Base-by-base conservation (phyloP, 2,797 vertebrate genomes). In the Microhierax caerulescens region DNA sequence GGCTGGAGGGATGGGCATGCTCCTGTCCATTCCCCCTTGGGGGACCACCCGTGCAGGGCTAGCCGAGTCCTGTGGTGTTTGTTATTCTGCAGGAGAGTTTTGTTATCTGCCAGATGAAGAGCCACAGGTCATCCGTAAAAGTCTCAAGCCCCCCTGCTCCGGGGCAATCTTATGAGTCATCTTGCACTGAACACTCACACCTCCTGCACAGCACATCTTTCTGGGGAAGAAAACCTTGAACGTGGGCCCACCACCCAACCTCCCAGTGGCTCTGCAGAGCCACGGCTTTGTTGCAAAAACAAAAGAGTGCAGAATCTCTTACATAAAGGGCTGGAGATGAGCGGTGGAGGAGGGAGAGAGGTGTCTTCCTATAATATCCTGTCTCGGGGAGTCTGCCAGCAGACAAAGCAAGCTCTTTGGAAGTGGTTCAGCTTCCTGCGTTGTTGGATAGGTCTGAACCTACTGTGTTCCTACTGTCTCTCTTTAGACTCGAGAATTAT, bases 321-420 rank as follows among this genome's bases (percentile, higher is more conserved):
- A 69, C 7, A 53, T 76, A 88, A 95, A 86, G 70, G 25, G 39
- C 27, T 94, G 54, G 56, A 69, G 59, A 88, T 23, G 65, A 89
- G 83, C 0, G 0, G 47, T 57, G 74, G 83, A 92, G 80, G 85
- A 91, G 83, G 68, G 28, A 92, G 18, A 82, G 80, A 93, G 67
- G 63, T 59, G 45, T 93, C 80, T 86, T 94, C 93, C 73, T 51
- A 93, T 41, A 57, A 93, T 86, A 88, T 81, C 69, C 93, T 90
- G 88, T 86, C 93, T 90, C 4, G 0, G 45, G 22, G 65, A 92
- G 73, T 14, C 73, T 95, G 93, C 90, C 95, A 96, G 77, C 47
- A 95, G 91, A 95, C 91, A 92, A 95, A 94, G 85, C 69, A 81
- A 83, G 73, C 4, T 21, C 61, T 86, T 70, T 95, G 95, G 93